These are phyloP conservation scores for Blastobasis lacticolella DNA, from an alignment of 2,888 invertebrate genomes.

Conservation along the genomic window DNA sequence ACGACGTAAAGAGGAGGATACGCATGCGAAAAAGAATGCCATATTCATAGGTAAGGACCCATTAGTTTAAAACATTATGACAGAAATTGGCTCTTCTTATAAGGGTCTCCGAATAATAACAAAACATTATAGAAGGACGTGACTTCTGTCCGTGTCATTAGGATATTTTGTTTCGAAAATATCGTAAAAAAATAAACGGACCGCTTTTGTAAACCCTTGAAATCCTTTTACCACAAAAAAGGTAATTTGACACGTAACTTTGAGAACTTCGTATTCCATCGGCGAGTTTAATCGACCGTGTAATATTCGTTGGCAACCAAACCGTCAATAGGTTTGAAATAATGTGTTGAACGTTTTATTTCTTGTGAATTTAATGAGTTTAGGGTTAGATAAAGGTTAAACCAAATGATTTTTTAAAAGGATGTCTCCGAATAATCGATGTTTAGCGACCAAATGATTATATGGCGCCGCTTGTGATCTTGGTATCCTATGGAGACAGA, in stretches of 20 bases:
- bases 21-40: too few species aligned
- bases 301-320: too few species aligned
- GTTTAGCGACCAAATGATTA: constrained; percentile 14
- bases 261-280: too few species aligned
- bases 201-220: constrained; percentile 11
- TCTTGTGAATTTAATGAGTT: neutral
- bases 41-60: too few species aligned
- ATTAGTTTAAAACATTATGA: too few species aligned
- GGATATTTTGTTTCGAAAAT: constrained; percentile 31
- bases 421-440: constrained; percentile 21
- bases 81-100: too few species aligned
- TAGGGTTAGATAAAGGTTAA: constrained; percentile 16
- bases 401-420: constrained; percentile 30
- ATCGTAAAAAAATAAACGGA: constrained; percentile 19
- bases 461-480: constrained; percentile 14
- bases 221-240: too few species aligned
- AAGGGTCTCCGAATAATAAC: constrained; percentile 30
- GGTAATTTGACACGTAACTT: too few species aligned
- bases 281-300: too few species aligned
- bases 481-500: neutral
- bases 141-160: constrained; percentile 61
- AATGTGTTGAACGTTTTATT: too few species aligned
- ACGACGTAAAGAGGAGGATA: too few species aligned
- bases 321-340: too few species aligned
- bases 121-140: constrained; percentile 48